These are phyloP conservation scores for Liopterus haemorrhoidalis DNA, from an alignment of 2,888 invertebrate species.

Conservation along the genomic window DNA sequence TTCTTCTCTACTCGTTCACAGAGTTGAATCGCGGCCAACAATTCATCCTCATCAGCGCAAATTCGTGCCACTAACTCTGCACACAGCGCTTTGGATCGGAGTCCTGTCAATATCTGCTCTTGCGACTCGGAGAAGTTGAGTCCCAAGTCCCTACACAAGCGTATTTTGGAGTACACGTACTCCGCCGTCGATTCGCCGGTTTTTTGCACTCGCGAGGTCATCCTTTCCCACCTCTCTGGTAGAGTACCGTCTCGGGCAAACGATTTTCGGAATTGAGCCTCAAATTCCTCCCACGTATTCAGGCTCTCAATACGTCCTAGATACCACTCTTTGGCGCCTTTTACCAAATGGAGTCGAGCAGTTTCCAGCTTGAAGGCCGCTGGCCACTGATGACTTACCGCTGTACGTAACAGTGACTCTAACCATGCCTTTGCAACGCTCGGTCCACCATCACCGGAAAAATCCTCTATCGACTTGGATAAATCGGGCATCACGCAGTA, in stretches of 20 bases:
- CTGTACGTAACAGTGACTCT: constrained; percentile 3
- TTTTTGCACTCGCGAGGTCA: constrained; percentile 17
- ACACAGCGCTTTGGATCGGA: not conserved
- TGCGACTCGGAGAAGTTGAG: constrained; percentile 11
- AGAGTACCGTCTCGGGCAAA: no score
- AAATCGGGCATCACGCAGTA: not conserved
- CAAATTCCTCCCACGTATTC: constrained; percentile 11
- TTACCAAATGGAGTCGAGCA: constrained; percentile 15
- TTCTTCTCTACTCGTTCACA: not conserved
- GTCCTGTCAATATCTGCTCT: constrained; percentile 15
- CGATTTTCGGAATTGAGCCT: constrained; percentile 11
- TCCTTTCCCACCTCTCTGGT: constrained; percentile 20
- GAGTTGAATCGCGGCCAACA: not conserved
- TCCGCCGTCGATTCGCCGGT: constrained; percentile 13
- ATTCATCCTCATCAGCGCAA: not conserved
- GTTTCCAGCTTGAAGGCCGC: constrained; percentile 17
- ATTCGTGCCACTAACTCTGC: not conserved
- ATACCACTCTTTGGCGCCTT: constrained; percentile 17
- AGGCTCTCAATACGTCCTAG: constrained; percentile 1
- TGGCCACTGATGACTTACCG: constrained; percentile 11
- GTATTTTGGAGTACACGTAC: constrained; percentile 15
- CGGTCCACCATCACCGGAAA: constrained; percentile 11
- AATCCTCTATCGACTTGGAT: not conserved
- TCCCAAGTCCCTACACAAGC: constrained; percentile 7
- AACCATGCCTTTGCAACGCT: constrained; percentile 13